Conservation (phyloP, 2,797 vertebrate species). For the Myotis pilosus region DNA sequence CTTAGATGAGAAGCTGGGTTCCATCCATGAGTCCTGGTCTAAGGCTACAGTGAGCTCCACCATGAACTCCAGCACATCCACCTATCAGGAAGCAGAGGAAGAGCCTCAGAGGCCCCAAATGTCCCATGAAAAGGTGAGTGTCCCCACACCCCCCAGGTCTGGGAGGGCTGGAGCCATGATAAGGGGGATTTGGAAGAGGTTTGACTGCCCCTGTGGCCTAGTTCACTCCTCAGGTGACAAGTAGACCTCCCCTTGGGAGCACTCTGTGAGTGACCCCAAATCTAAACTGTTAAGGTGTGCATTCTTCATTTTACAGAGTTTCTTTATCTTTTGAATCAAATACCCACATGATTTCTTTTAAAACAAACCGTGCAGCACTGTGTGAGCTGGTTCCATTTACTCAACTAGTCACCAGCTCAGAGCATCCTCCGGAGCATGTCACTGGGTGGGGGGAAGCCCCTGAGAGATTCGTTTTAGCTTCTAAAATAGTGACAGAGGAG, state of each 20-base stretch:
- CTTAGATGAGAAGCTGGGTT: background rate
- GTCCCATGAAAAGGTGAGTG: background rate
- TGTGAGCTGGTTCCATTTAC: background rate
- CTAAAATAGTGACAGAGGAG: background rate
- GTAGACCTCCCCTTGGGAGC: background rate
- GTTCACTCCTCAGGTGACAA: background rate
- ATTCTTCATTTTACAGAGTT: background rate
- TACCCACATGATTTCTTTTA: background rate
- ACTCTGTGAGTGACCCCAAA: background rate
- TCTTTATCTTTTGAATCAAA: background rate
- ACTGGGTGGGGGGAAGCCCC: background rate
- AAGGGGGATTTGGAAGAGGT: background rate
- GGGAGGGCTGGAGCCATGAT: background rate
- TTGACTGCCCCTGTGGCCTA: background rate
- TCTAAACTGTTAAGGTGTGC: background rate
- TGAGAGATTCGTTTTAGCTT: background rate
- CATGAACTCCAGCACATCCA: background rate
- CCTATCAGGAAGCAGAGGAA: background rate
- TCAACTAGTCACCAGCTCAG: background rate
- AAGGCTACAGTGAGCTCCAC: background rate
- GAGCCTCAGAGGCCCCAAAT: background rate
- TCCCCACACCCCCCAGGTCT: fast-evolving
- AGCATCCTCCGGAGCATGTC: background rate
- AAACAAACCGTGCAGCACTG: background rate
- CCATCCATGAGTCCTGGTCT: conserved; percentile 17